Percentiles rank a stretch among this genome's conserved stretches.
These are phyloP conservation scores for Sebastes flavidus DNA, from an alignment of 2,797 vertebrate species.

Conservation along the genomic window DNA sequence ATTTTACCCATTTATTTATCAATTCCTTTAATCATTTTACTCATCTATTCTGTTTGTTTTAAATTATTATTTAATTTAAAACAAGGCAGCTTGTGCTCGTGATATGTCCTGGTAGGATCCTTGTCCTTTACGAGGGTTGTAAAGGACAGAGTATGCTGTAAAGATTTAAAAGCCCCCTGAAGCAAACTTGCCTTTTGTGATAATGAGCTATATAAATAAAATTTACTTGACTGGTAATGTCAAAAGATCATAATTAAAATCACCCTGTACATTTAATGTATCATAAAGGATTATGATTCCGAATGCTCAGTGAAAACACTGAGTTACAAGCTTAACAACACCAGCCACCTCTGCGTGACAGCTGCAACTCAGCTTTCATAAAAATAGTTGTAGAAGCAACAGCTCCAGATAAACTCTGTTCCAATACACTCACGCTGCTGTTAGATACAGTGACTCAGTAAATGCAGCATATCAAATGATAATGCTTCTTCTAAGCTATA, in stretches of 20 bases:
- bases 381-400: neutral
- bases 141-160: neutral
- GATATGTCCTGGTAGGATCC: neutral
- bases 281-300: neutral
- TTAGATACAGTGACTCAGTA: neutral
- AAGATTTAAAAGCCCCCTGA: neutral
- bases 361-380: conserved; percentile 8
- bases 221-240: neutral
- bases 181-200: neutral
- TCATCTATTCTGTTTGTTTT: neutral
- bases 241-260: neutral
- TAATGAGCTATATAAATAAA: neutral
- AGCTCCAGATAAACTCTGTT: neutral
- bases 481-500: neutral
- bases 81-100: neutral
- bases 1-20: neutral
- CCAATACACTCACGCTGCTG: neutral
- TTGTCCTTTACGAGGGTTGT: neutral
- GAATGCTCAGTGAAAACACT: neutral
- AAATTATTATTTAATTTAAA: neutral
- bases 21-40: neutral
- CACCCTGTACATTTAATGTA: neutral
- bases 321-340: neutral
- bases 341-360: neutral
- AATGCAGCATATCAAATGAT: neutral